These are phyloP conservation scores for Platypus cylindrus DNA, from an alignment of 2,888 invertebrate genomes.

Conservation along the genomic window DNA sequence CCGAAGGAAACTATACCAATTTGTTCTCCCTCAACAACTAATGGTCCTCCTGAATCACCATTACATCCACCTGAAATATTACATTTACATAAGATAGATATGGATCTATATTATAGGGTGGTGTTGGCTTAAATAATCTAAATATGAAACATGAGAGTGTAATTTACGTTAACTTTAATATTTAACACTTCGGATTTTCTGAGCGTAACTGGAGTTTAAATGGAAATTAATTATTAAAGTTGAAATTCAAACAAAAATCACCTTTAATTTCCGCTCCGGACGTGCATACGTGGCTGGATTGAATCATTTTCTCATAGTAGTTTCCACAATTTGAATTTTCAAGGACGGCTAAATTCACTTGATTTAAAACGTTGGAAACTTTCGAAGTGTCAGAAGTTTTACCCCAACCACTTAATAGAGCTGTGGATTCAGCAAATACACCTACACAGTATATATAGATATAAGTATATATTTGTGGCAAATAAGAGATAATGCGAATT, in stretches of 20 bases:
- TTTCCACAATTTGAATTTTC: constrained; percentile 34
- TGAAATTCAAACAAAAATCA: too few relatives aligned
- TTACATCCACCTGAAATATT: constrained; percentile 14
- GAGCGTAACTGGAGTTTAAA: too few relatives aligned
- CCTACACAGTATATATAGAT: constrained; percentile 9
- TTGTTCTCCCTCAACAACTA: constrained; percentile 12
- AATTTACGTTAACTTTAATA: too few relatives aligned
- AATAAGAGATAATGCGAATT: too few relatives aligned
- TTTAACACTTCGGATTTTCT: too few relatives aligned
- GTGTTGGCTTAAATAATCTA: too few relatives aligned
- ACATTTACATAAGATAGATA: too few relatives aligned
- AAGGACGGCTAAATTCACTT: constrained; percentile 32
- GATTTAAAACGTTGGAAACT: constrained; percentile 32
- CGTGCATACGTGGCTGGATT: constrained; percentile 37
- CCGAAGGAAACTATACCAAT: constrained; percentile 14
- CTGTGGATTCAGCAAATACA: constrained; percentile 29
- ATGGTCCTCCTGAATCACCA: constrained; percentile 12
- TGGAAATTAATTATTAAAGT: too few relatives aligned
- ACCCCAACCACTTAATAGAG: constrained; percentile 38
- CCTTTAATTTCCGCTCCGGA: constrained; percentile 25
- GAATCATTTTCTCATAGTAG: constrained; percentile 30
- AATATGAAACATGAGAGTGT: too few relatives aligned
- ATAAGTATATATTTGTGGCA: not conserved
- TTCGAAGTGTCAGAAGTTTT: constrained; percentile 29
- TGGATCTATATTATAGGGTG: too few relatives aligned